Evolutionary conservation across 2,888 invertebrate species (phyloP), one percentile per base, ranked within the genome.

Genomic region (Epinotia bilunana): DNA sequence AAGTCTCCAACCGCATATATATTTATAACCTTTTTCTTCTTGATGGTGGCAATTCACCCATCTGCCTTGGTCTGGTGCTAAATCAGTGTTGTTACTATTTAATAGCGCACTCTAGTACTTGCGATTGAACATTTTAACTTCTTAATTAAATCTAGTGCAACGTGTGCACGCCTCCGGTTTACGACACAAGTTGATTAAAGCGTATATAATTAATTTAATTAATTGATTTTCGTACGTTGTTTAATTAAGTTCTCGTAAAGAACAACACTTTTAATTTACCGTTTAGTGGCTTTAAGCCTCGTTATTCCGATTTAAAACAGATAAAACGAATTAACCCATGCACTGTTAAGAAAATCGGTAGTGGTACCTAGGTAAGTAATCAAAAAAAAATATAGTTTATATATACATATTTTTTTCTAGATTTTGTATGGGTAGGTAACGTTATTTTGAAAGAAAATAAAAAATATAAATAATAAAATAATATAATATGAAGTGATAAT

Each of bases 61-160:
- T 28, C 65, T 65, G 65, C 18, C 18, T 39, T 39, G 13, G n/a
- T n/a, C 16, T 49, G 64, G 46, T 62, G 53, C 39, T 71, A 55
- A 55, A 71, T 71, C 39, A 23, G 23, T 58, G n/a, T 67, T 60
- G 67, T 61, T 73, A 63, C 73, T 57, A 69, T 73, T 74, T 69
- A 69, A 63, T 55, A n/a, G 20, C 20, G 9, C 18, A 5, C 43
- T 20, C 1, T 55, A 11, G 18, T 57, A 23, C 43, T 53, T 60
- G 39, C 16, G 16, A 67, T 55, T 55, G 55, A 20, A 23, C 33
- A 23, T 23, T 43, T 58, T 16, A 43, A 68, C 46, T 49, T 39
- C 65, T 61, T 63, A 69, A 74, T 74, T 69, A 73, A 57, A 46
- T 49, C 43, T 57, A 72, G 23, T 49, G 63, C 61, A 58, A 43